A percentile compares a stretch with the other conserved stretches of the same genome.
These are phyloP conservation scores for Amphimallon solstitiale DNA, from an alignment of 2,888 invertebrate genomes.

Conservation along the genomic window DNA sequence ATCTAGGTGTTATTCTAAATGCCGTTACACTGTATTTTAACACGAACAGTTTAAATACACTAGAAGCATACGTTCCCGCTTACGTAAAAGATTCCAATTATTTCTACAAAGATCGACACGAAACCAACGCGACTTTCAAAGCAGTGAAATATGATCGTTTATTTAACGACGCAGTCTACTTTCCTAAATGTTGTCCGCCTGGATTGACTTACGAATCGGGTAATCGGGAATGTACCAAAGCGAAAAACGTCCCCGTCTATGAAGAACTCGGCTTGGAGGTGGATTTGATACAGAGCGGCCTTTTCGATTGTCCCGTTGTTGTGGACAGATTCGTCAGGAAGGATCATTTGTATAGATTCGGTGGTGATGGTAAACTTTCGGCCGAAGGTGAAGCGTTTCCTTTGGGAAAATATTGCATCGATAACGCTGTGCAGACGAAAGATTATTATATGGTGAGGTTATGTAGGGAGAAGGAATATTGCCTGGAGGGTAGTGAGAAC, in stretches of 20 bases:
- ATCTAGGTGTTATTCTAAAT: neutral
- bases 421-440: neutral
- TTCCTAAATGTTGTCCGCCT: slow-evolving; percentile 19
- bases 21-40: neutral
- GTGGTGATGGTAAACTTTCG: neutral
- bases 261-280: neutral
- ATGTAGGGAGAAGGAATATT: neutral
- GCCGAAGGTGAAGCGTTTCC: neutral
- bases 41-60: neutral
- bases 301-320: neutral
- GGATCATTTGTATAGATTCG: neutral
- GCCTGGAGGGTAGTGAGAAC: neutral
- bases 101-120: neutral
- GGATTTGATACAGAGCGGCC: neutral
- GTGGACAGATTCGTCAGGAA: slow-evolving; percentile 7
- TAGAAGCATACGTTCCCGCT: neutral
- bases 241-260: neutral
- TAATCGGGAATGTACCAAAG: neutral
- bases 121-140: neutral
- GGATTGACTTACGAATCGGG: neutral
- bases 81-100: slow-evolving; percentile 2
- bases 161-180: neutral
- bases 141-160: neutral
- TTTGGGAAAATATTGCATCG: slow-evolving; percentile 4
- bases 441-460: slow-evolving; percentile 4